Evolutionary conservation across 2,888 invertebrate genomes (phyloP).

Genomic region (Eutolmus rufibarbis): DNA sequence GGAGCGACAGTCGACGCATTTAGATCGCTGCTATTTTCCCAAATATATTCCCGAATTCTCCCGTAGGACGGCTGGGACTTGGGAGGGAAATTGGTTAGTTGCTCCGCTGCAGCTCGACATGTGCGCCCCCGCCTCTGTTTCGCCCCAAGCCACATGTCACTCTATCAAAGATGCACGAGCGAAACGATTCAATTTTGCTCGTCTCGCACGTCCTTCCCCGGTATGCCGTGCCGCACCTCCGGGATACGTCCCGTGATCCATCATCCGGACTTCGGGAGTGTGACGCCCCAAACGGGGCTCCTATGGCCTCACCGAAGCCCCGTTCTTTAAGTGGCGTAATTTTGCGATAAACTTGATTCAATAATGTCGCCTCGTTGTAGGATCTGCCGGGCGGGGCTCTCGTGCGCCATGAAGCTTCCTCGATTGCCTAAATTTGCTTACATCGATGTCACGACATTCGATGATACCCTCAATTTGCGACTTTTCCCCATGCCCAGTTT

Average conservation of each 20-base stretch:
- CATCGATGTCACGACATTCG: slow-evolving; percentile 32
- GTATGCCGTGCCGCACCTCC: not conserved
- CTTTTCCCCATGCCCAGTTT: not conserved
- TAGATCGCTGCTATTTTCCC: not conserved
- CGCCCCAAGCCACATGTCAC: not conserved
- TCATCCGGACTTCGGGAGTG: not conserved
- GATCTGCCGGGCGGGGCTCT: slow-evolving; percentile 11
- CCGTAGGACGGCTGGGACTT: not conserved
- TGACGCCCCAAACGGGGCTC: slow-evolving; percentile 2
- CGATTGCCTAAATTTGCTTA: slow-evolving; percentile 41
- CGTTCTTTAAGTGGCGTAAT: slow-evolving; percentile 60
- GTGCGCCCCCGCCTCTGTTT: not conserved
- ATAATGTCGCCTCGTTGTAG: slow-evolving; percentile 52
- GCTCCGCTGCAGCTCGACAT: not conserved
- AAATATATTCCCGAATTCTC: not conserved
- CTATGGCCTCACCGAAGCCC: not conserved
- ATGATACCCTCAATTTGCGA: slow-evolving; percentile 39
- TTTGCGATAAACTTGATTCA: slow-evolving; percentile 64
- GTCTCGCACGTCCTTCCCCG: not conserved
- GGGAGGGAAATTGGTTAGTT: not conserved
- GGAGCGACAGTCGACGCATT: not conserved
- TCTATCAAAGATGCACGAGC: slow-evolving; percentile 19
- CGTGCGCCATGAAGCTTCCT: not conserved
- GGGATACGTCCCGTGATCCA: not conserved
- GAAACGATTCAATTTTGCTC: not conserved